Evolutionary conservation across 2,888 invertebrate species (phyloP).

Genomic region (Stenoptilia bipunctidactyla): DNA sequence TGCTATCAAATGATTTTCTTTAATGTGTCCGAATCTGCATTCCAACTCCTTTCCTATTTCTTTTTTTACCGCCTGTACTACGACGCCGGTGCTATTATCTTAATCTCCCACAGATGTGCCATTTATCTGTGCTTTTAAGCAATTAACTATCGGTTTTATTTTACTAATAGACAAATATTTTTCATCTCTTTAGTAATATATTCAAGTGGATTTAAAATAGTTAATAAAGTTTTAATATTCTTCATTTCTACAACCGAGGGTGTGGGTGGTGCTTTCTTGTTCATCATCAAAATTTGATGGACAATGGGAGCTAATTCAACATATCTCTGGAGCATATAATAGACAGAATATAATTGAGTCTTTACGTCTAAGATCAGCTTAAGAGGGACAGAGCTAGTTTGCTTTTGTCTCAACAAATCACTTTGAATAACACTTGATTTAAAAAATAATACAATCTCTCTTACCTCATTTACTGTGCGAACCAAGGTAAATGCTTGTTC

Average conservation of each 20-base stretch:
- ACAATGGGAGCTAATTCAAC: conserved; percentile 10
- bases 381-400: conserved; percentile 12
- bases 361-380: conserved; percentile 16
- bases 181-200: conserved; percentile 20
- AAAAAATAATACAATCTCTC: too few relatives aligned
- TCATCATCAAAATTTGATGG: conserved; percentile 14
- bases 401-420: conserved; percentile 12
- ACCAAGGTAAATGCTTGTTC: conserved; percentile 11
- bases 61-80: conserved; percentile 11
- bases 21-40: conserved; percentile 16
- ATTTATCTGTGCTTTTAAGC: conserved; percentile 13
- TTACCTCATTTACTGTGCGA: conserved; percentile 10
- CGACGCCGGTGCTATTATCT: neutral
- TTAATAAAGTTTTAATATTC: conserved; percentile 21
- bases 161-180: conserved; percentile 19
- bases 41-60: conserved; percentile 12
- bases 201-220: conserved; percentile 19
- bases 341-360: conserved; percentile 14
- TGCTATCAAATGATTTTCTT: conserved; percentile 15
- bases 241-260: conserved; percentile 16
- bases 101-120: conserved; percentile 6
- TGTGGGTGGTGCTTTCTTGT: conserved; percentile 15
- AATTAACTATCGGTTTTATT: conserved; percentile 17
- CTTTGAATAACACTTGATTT: conserved; percentile 8
- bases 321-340: conserved; percentile 14